phyloP scores from a whole-genome alignment of 2,888 invertebrate species.

The Drosophila cognata region DNA sequence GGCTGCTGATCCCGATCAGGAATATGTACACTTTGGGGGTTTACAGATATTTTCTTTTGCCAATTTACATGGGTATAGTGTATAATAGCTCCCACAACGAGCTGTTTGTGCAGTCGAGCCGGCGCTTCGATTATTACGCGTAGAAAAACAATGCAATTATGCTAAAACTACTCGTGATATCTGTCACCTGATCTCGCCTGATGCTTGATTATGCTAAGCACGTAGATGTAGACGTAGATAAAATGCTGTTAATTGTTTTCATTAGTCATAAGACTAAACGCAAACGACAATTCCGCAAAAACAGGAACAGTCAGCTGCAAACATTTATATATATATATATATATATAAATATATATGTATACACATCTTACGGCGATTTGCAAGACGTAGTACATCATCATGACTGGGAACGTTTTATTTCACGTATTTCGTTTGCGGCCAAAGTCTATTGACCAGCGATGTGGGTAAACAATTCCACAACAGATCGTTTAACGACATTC shows the following conservation, averaged over 20 bases:
- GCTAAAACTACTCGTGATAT: conserved; percentile 40
- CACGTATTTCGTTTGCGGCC: conserved; percentile 8
- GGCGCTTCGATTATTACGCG: conserved; percentile 10
- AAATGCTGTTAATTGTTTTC: conserved; percentile 72
- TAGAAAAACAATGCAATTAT: conserved; percentile 39
- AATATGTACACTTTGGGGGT: not conserved
- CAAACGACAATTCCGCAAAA: conserved; percentile 7
- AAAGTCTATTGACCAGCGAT: conserved; percentile 27
- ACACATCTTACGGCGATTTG: conserved; percentile 3
- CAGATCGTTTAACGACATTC: conserved; percentile 41
- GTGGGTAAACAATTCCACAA: conserved; percentile 25
- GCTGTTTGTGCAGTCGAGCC: conserved; percentile 33
- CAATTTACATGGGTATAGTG: not conserved
- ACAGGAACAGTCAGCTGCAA: conserved; percentile 26
- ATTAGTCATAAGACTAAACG: conserved; percentile 59
- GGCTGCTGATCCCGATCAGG: not conserved
- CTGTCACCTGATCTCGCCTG: conserved; percentile 42
- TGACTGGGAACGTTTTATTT: conserved; percentile 29
- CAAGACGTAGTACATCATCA: conserved; percentile 36
- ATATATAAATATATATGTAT: conserved; percentile 41
- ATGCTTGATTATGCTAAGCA: conserved; percentile 56
- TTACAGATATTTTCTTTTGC: not conserved
- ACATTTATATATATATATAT: conserved; percentile 40
- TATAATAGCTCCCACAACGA: conserved; percentile 9
- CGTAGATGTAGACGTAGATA: conserved; percentile 53